These are phyloP conservation scores for Dascillus cervinus DNA, from an alignment of 2,888 invertebrate species.

Conservation along the genomic window DNA sequence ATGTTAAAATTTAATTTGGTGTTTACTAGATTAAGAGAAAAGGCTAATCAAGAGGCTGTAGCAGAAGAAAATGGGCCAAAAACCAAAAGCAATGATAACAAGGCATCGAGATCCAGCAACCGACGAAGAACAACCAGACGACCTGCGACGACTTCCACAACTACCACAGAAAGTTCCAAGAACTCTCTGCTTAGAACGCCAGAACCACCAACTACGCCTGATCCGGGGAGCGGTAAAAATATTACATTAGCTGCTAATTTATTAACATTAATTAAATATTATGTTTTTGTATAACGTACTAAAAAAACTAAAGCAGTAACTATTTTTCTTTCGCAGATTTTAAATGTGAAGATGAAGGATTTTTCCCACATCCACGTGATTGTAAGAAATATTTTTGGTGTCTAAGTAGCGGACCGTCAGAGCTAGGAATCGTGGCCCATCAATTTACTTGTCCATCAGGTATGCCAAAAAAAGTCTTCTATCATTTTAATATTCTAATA, in stretches of 20 bases:
- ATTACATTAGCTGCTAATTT: not conserved
- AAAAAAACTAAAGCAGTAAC: not conserved
- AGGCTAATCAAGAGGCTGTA: constrained; percentile 16
- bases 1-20: too few species aligned
- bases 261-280: not conserved
- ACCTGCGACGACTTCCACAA: constrained; percentile 48
- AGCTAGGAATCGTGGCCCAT: constrained; percentile 84
- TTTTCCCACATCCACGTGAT: constrained; percentile 84
- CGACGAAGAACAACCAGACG: constrained; percentile 38
- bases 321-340: constrained; percentile 54
- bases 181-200: constrained; percentile 52
- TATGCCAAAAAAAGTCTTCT: constrained; percentile 36
- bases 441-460: constrained; percentile 89
- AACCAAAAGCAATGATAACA: constrained; percentile 17
- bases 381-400: constrained; percentile 96
- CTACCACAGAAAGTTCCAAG: constrained; percentile 37
- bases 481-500: too few species aligned
- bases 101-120: constrained; percentile 11
- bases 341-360: constrained; percentile 88
- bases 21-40: too few species aligned
- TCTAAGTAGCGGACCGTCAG: constrained; percentile 79
- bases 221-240: constrained; percentile 68
- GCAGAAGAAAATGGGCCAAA: constrained; percentile 8
- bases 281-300: too few species aligned
- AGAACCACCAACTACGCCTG: constrained; percentile 83